Percentiles rank a stretch among this genome's conserved stretches.
Conservation (phyloP, 2,888 invertebrate species). For the Macrophya annulata region DNA sequence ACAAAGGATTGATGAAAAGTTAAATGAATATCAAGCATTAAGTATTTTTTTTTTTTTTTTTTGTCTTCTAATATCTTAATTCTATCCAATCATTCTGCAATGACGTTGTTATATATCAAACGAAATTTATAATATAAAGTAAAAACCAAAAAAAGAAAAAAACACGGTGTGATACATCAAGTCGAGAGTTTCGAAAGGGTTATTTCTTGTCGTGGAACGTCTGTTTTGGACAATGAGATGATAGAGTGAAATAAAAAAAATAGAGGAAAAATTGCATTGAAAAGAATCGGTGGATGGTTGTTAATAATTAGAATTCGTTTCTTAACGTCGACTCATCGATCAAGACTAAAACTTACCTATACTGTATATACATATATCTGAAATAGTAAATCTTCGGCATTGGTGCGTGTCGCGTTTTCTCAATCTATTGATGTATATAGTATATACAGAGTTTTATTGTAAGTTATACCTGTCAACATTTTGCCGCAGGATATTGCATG, state of each 20-base stretch:
- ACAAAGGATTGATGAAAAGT: not conserved
- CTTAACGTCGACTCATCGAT: constrained; percentile 24
- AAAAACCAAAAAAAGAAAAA: no score
- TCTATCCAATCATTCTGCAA: not conserved
- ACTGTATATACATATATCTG: not conserved
- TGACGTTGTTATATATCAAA: not conserved
- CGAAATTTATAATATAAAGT: not conserved
- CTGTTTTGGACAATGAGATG: not conserved
- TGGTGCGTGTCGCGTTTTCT: constrained; percentile 36
- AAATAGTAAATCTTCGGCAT: not conserved
- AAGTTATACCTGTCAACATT: not conserved
- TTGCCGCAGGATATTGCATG: constrained; percentile 36
- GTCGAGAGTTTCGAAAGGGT: constrained; percentile 1
- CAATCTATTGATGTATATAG: not conserved
- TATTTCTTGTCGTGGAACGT: not conserved
- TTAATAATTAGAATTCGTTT: constrained; percentile 8
- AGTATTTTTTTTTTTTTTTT: no score
- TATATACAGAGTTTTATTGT: not conserved
- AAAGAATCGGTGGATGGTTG: not conserved
- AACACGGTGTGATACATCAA: not conserved
- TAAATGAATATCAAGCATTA: not conserved
- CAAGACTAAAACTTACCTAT: not conserved
- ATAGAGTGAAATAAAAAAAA: not conserved
- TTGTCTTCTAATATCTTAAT: no score
- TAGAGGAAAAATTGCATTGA: not conserved